These are phyloP conservation scores for Lordiphosa collinella DNA, from an alignment of 1,140 invertebrate species.

Conservation along the genomic window DNA sequence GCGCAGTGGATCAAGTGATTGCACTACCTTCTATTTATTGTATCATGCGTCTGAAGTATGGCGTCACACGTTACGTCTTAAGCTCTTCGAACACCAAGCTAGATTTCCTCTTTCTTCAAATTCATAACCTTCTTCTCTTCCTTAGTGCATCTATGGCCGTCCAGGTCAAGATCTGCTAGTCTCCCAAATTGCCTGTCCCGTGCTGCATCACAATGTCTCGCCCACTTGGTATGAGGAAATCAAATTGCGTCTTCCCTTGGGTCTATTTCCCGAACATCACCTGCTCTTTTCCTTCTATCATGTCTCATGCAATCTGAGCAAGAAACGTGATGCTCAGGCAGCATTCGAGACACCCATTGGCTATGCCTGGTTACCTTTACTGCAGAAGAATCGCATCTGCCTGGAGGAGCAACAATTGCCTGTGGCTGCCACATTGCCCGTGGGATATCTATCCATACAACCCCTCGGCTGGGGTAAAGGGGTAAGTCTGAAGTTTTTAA, in stretches of 20 bases:
- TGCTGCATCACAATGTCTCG: slow-evolving; percentile 89
- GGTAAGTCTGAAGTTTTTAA: slow-evolving; percentile 81
- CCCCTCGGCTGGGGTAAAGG: slow-evolving; percentile 93
- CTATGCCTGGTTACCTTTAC: slow-evolving; percentile 93
- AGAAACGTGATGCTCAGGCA: slow-evolving; percentile 85
- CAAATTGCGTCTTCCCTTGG: slow-evolving; percentile 91
- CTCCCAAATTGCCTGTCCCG: slow-evolving; percentile 84
- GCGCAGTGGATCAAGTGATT: no score
- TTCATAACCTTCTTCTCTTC: background rate
- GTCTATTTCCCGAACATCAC: slow-evolving; percentile 89
- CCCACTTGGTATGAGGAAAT: slow-evolving; percentile 94
- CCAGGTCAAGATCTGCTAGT: slow-evolving; percentile 85
- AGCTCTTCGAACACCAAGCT: background rate
- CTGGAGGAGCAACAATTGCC: slow-evolving; percentile 89
- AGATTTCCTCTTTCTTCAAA: no score
- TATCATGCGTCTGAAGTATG: no score
- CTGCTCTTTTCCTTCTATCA: slow-evolving; percentile 94
- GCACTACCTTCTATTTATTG: no score
- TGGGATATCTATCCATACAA: slow-evolving; percentile 93
- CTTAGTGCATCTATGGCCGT: slow-evolving; percentile 87
- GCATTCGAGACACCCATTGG: slow-evolving; percentile 92
- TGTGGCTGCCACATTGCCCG: slow-evolving; percentile 91
- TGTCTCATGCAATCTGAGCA: slow-evolving; percentile 91
- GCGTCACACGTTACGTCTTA: no score
- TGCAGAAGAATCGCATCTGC: slow-evolving; percentile 90